Conservation (phyloP, 2,113 vertebrate species). For the Menidia beryllina region DNA sequence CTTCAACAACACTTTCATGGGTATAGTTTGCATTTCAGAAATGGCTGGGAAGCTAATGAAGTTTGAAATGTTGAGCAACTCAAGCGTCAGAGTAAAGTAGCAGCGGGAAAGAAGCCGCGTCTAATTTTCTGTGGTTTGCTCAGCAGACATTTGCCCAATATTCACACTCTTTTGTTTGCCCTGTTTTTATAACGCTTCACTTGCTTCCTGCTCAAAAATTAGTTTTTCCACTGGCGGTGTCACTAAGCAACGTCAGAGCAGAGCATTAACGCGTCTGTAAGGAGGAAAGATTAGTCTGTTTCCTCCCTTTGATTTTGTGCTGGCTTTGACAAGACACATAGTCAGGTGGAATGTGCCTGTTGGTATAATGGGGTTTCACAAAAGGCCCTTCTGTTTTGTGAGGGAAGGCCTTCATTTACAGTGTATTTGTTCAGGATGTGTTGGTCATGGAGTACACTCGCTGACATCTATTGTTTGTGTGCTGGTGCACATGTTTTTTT, state of each 20-base stretch:
- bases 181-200: conserved; percentile 71
- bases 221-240: conserved; percentile 73
- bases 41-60: conserved; percentile 6
- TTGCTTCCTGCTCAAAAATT: conserved; percentile 69
- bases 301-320: conserved; percentile 68
- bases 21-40: conserved; percentile 17
- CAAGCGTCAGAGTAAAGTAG: not conserved
- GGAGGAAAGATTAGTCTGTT: conserved; percentile 69
- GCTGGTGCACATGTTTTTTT: conserved; percentile 33
- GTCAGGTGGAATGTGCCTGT: conserved; percentile 70
- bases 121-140: conserved; percentile 41
- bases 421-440: conserved; percentile 40
- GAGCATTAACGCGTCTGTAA: conserved; percentile 53
- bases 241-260: conserved; percentile 66
- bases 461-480: conserved; percentile 32
- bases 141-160: conserved; percentile 62
- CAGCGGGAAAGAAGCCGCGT: conserved; percentile 9
- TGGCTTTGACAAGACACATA: conserved; percentile 57
- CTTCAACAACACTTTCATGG: conserved; percentile 20
- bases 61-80: conserved; percentile 1
- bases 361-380: conserved; percentile 46
- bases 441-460: conserved; percentile 40
- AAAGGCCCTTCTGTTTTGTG: conserved; percentile 53
- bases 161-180: conserved; percentile 70
- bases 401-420: conserved; percentile 48